A percentile compares a stretch with the other conserved stretches of the same genome.
phyloP scores from a whole-genome alignment of 2,888 invertebrate genomes.

The Plebejus anna region DNA sequence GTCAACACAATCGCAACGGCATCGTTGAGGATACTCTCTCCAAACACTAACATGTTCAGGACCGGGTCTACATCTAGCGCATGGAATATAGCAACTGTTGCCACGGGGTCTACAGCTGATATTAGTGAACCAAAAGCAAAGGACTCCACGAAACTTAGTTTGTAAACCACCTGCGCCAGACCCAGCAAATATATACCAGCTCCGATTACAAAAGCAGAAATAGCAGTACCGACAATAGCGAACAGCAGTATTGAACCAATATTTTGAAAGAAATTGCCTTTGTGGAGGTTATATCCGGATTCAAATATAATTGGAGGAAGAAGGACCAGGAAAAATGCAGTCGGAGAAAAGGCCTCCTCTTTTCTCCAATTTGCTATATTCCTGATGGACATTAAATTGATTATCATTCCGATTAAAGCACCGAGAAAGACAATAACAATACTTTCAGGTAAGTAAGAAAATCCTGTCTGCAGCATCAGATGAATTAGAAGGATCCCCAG shows the following conservation, averaged over 20 bases:
- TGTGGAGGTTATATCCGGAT: conserved; percentile 98
- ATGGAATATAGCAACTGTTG: conserved; percentile 99
- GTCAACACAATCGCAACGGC: conserved; percentile 99
- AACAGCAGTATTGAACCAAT: conserved; percentile 99
- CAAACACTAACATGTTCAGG: conserved; percentile 99
- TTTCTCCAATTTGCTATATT: conserved; percentile 97
- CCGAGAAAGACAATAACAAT: conserved; percentile 98
- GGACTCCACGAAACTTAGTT: conserved; percentile 96
- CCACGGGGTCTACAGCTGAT: conserved; percentile 99
- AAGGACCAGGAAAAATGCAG: conserved; percentile 97
- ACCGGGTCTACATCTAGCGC: conserved; percentile 98
- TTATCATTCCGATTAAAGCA: conserved; percentile 93
- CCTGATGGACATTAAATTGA: conserved; percentile 92
- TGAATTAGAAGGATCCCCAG: conserved; percentile 97
- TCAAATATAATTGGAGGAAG: conserved; percentile 99
- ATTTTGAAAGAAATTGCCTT: conserved; percentile 97
- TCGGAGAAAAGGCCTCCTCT: conserved; percentile 98
- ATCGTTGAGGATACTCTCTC: conserved; percentile 96
- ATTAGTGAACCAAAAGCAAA: conserved; percentile 99
- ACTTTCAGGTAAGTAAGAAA: conserved; percentile 98
- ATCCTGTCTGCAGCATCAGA: conserved; percentile 95
- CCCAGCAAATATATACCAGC: conserved; percentile 97
- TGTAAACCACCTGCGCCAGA: conserved; percentile 93
- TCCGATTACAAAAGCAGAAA: conserved; percentile 98
- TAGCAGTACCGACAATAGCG: conserved; percentile 97